phyloP scores from a whole-genome alignment of 1,140 invertebrate genomes.

The Papilio helenus region DNA sequence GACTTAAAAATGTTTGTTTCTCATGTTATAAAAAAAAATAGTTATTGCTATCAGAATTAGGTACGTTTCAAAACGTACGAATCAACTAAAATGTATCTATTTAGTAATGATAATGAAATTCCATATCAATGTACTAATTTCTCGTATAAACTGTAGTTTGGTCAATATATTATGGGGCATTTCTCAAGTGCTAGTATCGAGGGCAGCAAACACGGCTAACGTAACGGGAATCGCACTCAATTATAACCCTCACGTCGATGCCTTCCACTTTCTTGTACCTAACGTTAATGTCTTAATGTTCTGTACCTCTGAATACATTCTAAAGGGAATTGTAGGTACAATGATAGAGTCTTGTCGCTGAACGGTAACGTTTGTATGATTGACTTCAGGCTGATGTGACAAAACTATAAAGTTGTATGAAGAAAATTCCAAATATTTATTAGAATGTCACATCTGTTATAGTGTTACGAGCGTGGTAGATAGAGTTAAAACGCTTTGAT shows the following conservation, averaged over 20 bases:
- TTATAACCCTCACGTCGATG: conserved; percentile 67
- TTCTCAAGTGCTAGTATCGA: not conserved
- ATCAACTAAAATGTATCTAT: not conserved
- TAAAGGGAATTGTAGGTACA: not conserved
- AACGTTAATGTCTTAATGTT: conserved; percentile 38
- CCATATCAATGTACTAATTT: not conserved
- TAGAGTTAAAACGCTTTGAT: no score
- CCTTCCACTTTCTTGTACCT: conserved; percentile 58
- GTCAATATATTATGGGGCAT: conserved; percentile 3
- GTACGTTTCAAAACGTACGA: no score
- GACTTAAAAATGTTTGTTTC: no score
- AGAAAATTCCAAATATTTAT: no score
- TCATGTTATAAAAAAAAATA: no score
- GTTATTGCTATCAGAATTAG: no score
- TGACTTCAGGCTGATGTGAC: not conserved
- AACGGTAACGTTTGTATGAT: not conserved
- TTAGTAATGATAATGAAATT: not conserved
- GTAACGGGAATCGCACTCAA: conserved; percentile 61
- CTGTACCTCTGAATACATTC: not conserved
- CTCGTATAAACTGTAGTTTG: not conserved
- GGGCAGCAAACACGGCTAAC: conserved; percentile 40
- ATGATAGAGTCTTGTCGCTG: not conserved
- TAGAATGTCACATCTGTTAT: no score
- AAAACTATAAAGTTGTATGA: not conserved
- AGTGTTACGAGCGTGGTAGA: no score